Conservation (phyloP, 2,888 invertebrate species). For the Drosophila subsilvestris region DNA sequence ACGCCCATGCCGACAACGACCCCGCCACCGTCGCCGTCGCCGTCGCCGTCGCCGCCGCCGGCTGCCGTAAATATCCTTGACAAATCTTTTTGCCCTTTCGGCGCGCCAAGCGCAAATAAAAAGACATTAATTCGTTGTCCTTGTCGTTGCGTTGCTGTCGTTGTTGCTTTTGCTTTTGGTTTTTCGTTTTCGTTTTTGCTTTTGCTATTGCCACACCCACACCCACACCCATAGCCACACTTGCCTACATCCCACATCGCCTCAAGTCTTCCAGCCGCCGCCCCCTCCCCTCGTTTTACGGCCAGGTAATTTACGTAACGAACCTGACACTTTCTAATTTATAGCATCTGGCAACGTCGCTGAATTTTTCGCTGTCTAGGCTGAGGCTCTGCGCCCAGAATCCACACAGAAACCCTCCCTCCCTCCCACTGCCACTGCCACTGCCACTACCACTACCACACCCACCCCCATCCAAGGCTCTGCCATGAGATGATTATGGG, state of each 20-base stretch:
- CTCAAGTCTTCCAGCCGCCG: background rate
- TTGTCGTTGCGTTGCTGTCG: constrained; percentile 28
- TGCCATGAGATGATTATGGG: constrained; percentile 37
- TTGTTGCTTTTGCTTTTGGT: constrained; percentile 7
- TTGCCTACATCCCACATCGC: constrained; percentile 1
- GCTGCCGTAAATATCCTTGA: constrained; percentile 74
- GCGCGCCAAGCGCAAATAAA: constrained; percentile 75
- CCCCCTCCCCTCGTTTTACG: constrained; percentile 55
- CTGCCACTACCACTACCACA: no score
- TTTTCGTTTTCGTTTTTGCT: background rate
- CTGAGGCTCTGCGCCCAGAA: constrained; percentile 12
- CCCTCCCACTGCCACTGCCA: no score
- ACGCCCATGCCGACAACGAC: constrained; percentile 28
- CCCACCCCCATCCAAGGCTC: constrained; percentile 7
- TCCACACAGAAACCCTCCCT: constrained; percentile 5
- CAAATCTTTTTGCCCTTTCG: constrained; percentile 75
- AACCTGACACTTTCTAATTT: constrained; percentile 81
- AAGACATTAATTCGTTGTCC: constrained; percentile 76
- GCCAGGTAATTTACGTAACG: constrained; percentile 81
- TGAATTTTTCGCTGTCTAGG: constrained; percentile 47
- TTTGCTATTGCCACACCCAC: constrained; percentile 23
- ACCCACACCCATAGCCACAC: constrained; percentile 25
- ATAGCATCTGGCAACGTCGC: constrained; percentile 55
- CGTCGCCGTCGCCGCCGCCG: constrained; percentile 7
- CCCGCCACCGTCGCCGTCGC: background rate